Conservation (phyloP, 2,888 invertebrate species). For the Baccha elongata region DNA sequence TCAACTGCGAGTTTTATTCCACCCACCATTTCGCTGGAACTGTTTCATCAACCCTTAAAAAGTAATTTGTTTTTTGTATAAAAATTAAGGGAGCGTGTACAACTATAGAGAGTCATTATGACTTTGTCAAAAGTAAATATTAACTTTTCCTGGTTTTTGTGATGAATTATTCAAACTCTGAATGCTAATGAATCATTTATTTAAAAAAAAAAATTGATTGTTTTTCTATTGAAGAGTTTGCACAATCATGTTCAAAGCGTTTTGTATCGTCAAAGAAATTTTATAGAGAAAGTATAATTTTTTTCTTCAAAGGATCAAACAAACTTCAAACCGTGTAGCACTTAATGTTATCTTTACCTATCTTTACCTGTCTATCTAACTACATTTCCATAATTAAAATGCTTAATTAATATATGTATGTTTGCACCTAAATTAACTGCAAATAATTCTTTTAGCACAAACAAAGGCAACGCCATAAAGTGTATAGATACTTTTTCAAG, state of each 20-base stretch:
- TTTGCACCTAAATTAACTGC: conserved; percentile 65
- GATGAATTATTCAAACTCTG: conserved; percentile 53
- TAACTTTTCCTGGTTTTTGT: conserved; percentile 30
- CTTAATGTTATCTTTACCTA: background rate
- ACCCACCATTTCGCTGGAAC: background rate
- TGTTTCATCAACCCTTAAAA: background rate
- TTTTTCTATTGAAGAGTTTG: background rate
- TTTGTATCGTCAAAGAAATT: background rate
- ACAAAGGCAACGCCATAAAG: conserved; percentile 41
- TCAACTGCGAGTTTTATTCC: conserved; percentile 19
- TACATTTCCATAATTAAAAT: conserved; percentile 11
- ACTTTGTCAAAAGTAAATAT: conserved; percentile 60
- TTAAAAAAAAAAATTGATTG: conserved; percentile 8
- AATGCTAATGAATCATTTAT: conserved; percentile 57
- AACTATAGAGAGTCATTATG: conserved; percentile 16
- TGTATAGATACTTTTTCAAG: conserved; percentile 55
- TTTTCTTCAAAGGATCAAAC: background rate
- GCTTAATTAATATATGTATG: conserved; percentile 56
- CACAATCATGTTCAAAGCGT: background rate
- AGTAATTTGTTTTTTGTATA: conserved; percentile 47
- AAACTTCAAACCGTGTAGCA: background rate
- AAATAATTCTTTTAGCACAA: conserved; percentile 39
- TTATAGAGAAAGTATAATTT: conserved; percentile 5
- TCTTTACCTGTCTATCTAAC: background rate
- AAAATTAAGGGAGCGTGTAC: conserved; percentile 47